Evolutionary conservation across 1,140 invertebrate species (phyloP), one percentile per base, ranked within the genome.

Genomic region (Piezodorus guildinii): DNA sequence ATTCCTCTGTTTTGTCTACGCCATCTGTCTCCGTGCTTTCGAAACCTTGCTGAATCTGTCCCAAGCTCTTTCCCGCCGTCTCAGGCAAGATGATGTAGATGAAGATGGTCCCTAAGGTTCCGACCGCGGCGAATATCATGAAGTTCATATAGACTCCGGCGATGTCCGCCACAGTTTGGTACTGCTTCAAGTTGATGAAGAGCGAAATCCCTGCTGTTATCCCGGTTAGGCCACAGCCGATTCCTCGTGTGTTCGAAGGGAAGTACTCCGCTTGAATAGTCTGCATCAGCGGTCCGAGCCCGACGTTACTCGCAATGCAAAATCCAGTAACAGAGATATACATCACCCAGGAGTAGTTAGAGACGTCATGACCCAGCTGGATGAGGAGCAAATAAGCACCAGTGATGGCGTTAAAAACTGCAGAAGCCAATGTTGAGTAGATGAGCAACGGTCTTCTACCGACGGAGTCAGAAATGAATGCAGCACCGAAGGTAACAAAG

Each of bases 51-150:
- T 77, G 76, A 61, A 84, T 81, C 69, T 83, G 76, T 69, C 82
- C 81, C 49, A 90, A 79, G 1, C 84, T 83, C 71, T 86, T 88
- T 15, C 86, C 86, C 74, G 91, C 91, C 0, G 89, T 92, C 74
- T 92, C 90, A 1, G 87, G 87, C 1, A 90, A 80, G 59, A 78
- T 74, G 25, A 84, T 80, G 65, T 75, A 80, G 62, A 83, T 75
- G 44, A 80, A 72, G 16, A 83, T 67, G 69, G 77, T 75, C 23
- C 83, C 75, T 54, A 81, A 19, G 30, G 77, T 68, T 9, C 80
- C 80, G 67, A 82, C 73, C n/a, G 70, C 72, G 6, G 79, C 74
- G 69, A 82, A 85, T 65, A 77, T 70, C 75, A 77, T 80, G 67
- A 83, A 84, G 4, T 80, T 77, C 34, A 76, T 75, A 56, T 77